These are phyloP conservation scores for Strigamia maritima DNA, from an alignment of 2,888 invertebrate species.

Conservation along the genomic window DNA sequence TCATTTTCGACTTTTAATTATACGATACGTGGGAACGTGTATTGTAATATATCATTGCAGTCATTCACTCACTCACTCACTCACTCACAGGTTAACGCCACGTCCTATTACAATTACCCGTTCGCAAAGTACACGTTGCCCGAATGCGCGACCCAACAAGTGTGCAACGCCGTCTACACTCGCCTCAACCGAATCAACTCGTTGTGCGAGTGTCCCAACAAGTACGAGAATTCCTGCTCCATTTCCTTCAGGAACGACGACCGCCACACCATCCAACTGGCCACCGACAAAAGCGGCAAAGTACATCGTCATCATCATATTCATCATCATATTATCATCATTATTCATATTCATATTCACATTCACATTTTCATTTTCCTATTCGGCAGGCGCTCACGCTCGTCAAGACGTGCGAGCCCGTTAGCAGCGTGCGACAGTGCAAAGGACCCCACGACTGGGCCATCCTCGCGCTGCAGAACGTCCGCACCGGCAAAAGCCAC, in stretches of 20 bases:
- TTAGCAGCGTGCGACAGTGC: slow-evolving; percentile 85
- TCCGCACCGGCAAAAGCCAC: slow-evolving; percentile 88
- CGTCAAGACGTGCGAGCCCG: slow-evolving; percentile 89
- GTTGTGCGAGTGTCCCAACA: slow-evolving; percentile 82
- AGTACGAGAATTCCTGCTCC: slow-evolving; percentile 85
- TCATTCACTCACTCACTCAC: background rate
- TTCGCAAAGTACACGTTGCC: slow-evolving; percentile 89
- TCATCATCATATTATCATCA: too few relatives aligned
- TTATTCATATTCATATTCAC: too few relatives aligned
- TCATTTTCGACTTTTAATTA: background rate
- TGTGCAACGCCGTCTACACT: slow-evolving; percentile 90
- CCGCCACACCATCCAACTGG: slow-evolving; percentile 84
- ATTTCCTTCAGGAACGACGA: slow-evolving; percentile 86
- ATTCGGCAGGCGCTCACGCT: slow-evolving; percentile 68
- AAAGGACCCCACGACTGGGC: slow-evolving; percentile 88
- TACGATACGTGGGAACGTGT: background rate
- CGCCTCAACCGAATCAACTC: slow-evolving; percentile 88
- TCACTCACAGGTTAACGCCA: background rate
- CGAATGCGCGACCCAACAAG: slow-evolving; percentile 92
- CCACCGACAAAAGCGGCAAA: slow-evolving; percentile 79
- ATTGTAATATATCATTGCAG: background rate
- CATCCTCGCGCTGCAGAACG: slow-evolving; percentile 81
- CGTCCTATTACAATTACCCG: slow-evolving; percentile 79
- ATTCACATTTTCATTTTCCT: too few relatives aligned
- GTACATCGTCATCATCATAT: slow-evolving; percentile 55